Percentiles rank a stretch among this genome's conserved stretches.
phyloP scores from a whole-genome alignment of 2,113 vertebrate species.

The Puma concolor region DNA sequence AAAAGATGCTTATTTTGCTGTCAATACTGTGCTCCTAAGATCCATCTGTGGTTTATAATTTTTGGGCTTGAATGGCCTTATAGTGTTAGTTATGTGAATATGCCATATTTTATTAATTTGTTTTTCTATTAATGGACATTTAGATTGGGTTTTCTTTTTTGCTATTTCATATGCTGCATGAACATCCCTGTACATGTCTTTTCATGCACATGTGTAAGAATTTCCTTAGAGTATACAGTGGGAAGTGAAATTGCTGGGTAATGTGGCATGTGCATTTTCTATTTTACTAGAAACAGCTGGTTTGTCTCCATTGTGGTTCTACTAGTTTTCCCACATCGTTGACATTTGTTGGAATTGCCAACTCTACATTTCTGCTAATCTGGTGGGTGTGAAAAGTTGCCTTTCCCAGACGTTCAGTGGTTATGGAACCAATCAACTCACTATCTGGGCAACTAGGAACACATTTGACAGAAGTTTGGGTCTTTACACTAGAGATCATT shows the following conservation, averaged over 20 bases:
- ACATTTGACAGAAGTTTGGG: background rate
- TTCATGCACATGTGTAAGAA: background rate
- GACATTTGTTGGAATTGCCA: background rate
- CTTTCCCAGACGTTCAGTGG: background rate
- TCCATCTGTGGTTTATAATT: background rate
- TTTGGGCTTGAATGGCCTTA: background rate
- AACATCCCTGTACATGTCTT: background rate
- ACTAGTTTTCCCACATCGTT: background rate
- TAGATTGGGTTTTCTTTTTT: background rate
- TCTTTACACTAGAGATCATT: background rate
- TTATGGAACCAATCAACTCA: background rate
- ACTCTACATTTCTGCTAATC: background rate
- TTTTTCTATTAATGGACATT: background rate
- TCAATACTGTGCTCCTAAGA: background rate
- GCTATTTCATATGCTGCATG: background rate
- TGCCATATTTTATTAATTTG: background rate
- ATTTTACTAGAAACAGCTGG: background rate
- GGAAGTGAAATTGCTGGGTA: background rate
- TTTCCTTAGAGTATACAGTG: background rate
- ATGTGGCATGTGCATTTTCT: background rate
- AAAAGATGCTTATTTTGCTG: conserved; percentile 35
- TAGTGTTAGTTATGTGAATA: background rate
- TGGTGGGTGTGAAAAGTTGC: background rate
- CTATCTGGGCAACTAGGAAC: background rate
- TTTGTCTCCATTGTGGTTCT: background rate